Evolutionary conservation across 2,113 vertebrate genomes (phyloP), one percentile per base, ranked within the genome.

Genomic region (Rhinogobius similis): DNA sequence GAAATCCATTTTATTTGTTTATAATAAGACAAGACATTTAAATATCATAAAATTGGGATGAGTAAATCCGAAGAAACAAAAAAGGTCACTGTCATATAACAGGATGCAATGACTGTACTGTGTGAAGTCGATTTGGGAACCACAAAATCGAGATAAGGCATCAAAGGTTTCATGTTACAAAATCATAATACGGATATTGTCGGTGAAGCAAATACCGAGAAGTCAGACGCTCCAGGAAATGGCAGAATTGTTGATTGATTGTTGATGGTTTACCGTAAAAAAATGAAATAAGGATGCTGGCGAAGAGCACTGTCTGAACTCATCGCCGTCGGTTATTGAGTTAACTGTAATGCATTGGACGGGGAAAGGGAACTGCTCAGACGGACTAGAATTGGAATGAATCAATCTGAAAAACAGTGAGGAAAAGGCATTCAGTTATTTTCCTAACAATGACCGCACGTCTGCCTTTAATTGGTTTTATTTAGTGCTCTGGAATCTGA

Each of bases 211-310:
- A 39, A 14, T 14, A 24, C 48, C 6, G 8, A 10, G 23, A 46
- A 24, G 41, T 27, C 43, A 16, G 1, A 26, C 23, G 1, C 66
- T 61, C 38, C 44, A 12, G 71, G 68, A 83, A 79, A 72, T 29
- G 43, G 46, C 6, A 50, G 68, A 39, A 67, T n/a, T 59, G 29
- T 18, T 44, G 56, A 46, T 12, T n/a, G n/a, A n/a, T n/a, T n/a
- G n/a, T n/a, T n/a, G n/a, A 39, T 11, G 11, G 23, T 56, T 56
- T 58, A 9, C 14, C 0, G 55, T 73, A 79, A 48, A 79, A 48
- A 75, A 63, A 9, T 32, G 13, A 53, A 56, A 52, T 24, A 70
- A 39, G 65, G 12, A 16, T 21, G 65, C 55, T 67, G 77, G 27
- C 53, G 39, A 21, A 32, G 38, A 41, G 58, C 10, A 21, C 43